Evolutionary conservation across 2,797 vertebrate genomes (phyloP), one percentile per base, ranked within the genome.

Genomic region (Argya squamiceps): DNA sequence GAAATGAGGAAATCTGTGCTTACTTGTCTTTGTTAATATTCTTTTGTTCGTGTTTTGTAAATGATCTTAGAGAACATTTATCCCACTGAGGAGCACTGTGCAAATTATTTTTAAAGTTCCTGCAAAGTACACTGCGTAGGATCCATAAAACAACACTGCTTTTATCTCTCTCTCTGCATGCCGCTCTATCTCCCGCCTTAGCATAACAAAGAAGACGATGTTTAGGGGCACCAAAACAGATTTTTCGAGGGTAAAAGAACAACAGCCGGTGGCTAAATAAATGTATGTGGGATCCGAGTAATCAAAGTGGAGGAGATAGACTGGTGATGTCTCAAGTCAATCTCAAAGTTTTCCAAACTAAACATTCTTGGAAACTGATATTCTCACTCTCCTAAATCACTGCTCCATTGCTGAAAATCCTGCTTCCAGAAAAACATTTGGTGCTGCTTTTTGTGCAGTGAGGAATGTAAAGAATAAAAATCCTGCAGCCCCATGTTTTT

Each of bases 361-460:
- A 97, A 93, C 90, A 58, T 83, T 95, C 83, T 67, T 96, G 82
- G 86, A 96, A 95, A 91, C 71, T 62, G 81, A 76, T 95, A 95
- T 76, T 87, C 77, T 90, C 80, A 22, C 79, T 39, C 64, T 87
- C 76, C 84, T 95, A 94, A 95, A 76, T 86, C 89, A 85, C 7
- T 39, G 75, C 68, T 89, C 80, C 83, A 52, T 37, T 79, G 77
- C 73, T 96, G 53, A 53, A 96, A 96, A 95, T 71, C 83, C 53
- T 82, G 81, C 88, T 84, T 95, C 92, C 89, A 92, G 87, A 92
- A 92, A 95, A 96, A 94, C 73, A 94, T 79, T 92, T 47, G 91
- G 60, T 8, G 4, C 47, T 64, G 47, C 37, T 91, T 95, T 91
- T 87, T 75, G 56, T 71, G 77, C 74, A 84, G 46, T 0, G 43